Evolutionary conservation across 1,140 invertebrate species (phyloP), one percentile per base, ranked within the genome.

Genomic region (Oedothorax gibbosus): DNA sequence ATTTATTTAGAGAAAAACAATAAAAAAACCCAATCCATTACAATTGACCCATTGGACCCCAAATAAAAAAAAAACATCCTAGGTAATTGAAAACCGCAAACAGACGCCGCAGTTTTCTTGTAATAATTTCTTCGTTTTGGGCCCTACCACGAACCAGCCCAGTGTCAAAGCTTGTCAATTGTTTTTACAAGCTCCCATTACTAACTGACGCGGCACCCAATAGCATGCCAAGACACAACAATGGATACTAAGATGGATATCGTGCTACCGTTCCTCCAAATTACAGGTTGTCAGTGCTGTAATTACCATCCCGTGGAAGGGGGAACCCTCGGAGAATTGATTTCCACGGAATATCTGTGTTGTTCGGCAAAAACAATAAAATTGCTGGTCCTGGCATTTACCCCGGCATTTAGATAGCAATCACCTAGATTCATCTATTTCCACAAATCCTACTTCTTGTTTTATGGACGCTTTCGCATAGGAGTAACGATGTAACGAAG

Each of bases 231-330:
- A 20, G 14, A 71, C 68, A 66, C 64, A 66, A 75, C 53, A 57
- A 57, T 57, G 53, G 20, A 53, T 21, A 35, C 11, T 18, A n/a
- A 49, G 72, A 75, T 75, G 72, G 72, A 75, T 75, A 75, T 75
- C 72, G 72, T 75, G 72, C 72, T 75, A 75, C 72, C 54, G 72
- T 75, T 75, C 72, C 53, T 35, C 72, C 51, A 75, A 75, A 75
- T 75, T 57, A 75, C 72, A 75, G 72, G 72, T 75, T 75, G 72
- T 75, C 72, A 75, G n/a, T 11, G 72, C 12, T 60, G 72, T 75
- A 75, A 75, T 75, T 75, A 75, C 72, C 35, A 35, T 75, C 54
- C 54, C 72, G 21, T 35, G 54, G 49, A 66, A 75, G 60, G 12
- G 18, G 18, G 18, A 75, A 75, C 72, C 35, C 54, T 18, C 18